Evolutionary conservation across 1,140 invertebrate species (phyloP), one percentile per base, ranked within the genome.

Genomic region (Drosophila asahinai): DNA sequence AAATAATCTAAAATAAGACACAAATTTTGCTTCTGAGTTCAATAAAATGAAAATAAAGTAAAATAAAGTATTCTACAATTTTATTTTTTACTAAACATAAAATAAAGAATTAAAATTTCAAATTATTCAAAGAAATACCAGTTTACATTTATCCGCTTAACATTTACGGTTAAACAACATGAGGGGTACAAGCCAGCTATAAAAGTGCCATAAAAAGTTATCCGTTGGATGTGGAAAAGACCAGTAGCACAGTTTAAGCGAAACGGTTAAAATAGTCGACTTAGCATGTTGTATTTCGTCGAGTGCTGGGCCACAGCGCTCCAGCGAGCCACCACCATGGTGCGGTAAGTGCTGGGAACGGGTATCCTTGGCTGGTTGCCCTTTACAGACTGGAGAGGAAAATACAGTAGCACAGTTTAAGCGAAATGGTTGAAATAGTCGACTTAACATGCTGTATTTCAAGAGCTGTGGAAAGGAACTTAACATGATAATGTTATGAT

Each of bases 221-320:
- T 65, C 45, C 63, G 48, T 25, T 22, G 19, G 19, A 22, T 22
- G 19, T 19, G 42, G 22, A 25, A 38, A 14, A 25, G 40, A 60
- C 43, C 65, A 76, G 71, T 83, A 81, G 57, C 7, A 81, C 79
- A 81, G 61, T 76, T 79, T 48, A 9, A 14, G 1, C 7, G 64
- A 86, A 81, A 30, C 82, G 73, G 82, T 74, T 84, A 84, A 84
- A 25, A 36, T 3, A 27, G n/a, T 30, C 5, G n/a, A n/a, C n/a
- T n/a, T n/a, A n/a, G n/a, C n/a, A n/a, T n/a, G n/a, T n/a, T n/a
- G n/a, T n/a, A n/a, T n/a, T 97, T 97, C 93, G 96, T 98, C 1
- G 97, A 98, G 73, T 97, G 97, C 80, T 99, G 98, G 96, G 97
- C 97, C 30, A 96, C 96, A 25, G 97, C 97, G 72, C 94, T 99